Base-by-base conservation (phyloP, 2,113 vertebrate genomes). In the Hydrochoerus hydrochaeris region DNA sequence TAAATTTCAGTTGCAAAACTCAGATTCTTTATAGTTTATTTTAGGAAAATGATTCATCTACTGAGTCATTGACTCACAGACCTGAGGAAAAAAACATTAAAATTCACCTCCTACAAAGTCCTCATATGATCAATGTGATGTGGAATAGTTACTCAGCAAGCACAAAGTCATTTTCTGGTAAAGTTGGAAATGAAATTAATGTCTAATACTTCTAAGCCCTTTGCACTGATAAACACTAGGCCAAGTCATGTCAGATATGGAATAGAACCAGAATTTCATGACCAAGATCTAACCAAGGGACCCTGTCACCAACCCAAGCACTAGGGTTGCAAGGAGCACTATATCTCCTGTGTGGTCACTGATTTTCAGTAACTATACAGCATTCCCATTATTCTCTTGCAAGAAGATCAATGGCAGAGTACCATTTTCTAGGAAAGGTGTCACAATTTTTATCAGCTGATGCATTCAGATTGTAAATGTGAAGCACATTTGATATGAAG, bases 1-100 rank as follows among this genome's bases (percentile, higher is more conserved):
- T 93, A 94, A 97, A 91, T 97, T 93, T n/a, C 35, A 89, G 32
- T 86, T 92, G 24, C 14, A 92, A 95, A 95, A 58, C 41, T 97
- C 69, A 88, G 65, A 85, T 94, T 85, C 58, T 85, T 85, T 85
- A 14, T 69, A 41, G 95, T 30, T 93, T 90, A 87, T 93, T 88
- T 97, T 95, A 90, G 44, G 69, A 52, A 88, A 90, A 82, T 90
- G 94, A 95, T 88, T 97, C 88, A 95, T 90, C n/a, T 85, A 57
- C 44, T 78, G 71, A 94, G 38, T 95, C 92, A 96, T 28, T 89
- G 81, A 69, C 44, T 94, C 77, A 85, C 20, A 95, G 58, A 85
- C 19, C 24, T 92, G 54, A 95, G 84, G 92, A 57, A 32, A 95
- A 95, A 62, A 22, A 71, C 81, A 92, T 87, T 90, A 92, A 85